Evolutionary conservation across 2,113 vertebrate species (phyloP), one percentile per base, ranked within the genome.

Genomic region (Oceanodroma tethys): DNA sequence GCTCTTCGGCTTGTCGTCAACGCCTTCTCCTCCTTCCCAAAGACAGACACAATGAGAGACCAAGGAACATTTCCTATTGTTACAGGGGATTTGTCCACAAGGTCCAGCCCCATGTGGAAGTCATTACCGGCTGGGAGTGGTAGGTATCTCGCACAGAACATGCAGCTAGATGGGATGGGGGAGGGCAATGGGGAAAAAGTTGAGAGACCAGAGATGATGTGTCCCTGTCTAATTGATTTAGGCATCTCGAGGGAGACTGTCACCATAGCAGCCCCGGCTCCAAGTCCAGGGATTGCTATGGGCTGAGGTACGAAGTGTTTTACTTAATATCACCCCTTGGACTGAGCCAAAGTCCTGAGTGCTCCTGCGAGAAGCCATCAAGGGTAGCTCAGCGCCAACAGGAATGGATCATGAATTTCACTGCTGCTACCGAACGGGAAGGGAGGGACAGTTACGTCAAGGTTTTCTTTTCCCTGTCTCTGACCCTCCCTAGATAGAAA

Each of bases 51-150:
- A 96, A 96, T 88, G 95, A 96, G 95, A 96, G 88, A 96, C 94
- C 90, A 92, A 97, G 93, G 96, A 96, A 93, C 91, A 95, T 95
- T 95, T 97, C 94, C 96, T 83, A 93, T 96, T 96, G 93, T 97
- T 96, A 85, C 93, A 93, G 81, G 92, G 91, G 96, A 98, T 96
- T 90, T 92, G 92, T 97, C 92, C 90, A 93, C 88, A 68, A 93
- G 94, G 96, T 87, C 90, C 92, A 92, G 83, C 88, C 90, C 94
- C 97, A 98, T 94, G 95, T 98, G 97, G 96, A 98, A 98, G 97
- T 97, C 96, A 97, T 97, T 97, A 98, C 78, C n/a, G 81, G 82
- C 81, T 95, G 96, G 96, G 97, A 97, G 96, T 96, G 97, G 97
- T 93, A 96, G 97, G 96, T 95, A 95, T 96, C 95, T 92, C 9